Evolutionary conservation across 2,797 vertebrate genomes (phyloP).

Genomic region (Hylomyscus alleni): DNA sequence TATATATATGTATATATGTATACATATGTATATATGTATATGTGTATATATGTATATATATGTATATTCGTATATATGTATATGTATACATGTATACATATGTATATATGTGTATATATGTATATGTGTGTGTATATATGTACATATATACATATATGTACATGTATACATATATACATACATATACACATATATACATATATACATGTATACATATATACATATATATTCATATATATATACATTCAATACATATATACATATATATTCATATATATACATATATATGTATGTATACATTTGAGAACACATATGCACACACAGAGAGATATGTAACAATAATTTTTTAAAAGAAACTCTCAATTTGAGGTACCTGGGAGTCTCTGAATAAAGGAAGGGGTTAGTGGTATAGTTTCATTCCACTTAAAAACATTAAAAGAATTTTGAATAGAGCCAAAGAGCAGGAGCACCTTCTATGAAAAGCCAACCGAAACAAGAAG

Average conservation of each 20-base stretch:
- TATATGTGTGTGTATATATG: no score
- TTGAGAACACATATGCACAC: neutral
- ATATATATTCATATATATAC: no score
- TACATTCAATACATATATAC: neutral
- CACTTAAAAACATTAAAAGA: neutral
- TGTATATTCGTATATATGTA: no score
- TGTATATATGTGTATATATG: neutral
- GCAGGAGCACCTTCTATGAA: neutral
- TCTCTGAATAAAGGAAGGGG: neutral
- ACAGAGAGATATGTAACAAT: neutral
- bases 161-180: no score
- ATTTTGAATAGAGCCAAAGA: constrained; percentile 14
- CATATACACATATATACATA: neutral
- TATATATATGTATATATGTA: no score
- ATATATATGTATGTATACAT: neutral
- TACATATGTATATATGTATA: no score
- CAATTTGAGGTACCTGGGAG: neutral
- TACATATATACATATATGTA: neutral
- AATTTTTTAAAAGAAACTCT: neutral
- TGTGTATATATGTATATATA: neutral
- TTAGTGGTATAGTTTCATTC: neutral
- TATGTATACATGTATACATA: neutral
- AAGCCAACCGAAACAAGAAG: neutral
- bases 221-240: neutral
- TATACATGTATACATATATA: no score